phyloP scores from a whole-genome alignment of 35 echinoderm and acorn worm species.

The Eucidaris tribuloides region DNA sequence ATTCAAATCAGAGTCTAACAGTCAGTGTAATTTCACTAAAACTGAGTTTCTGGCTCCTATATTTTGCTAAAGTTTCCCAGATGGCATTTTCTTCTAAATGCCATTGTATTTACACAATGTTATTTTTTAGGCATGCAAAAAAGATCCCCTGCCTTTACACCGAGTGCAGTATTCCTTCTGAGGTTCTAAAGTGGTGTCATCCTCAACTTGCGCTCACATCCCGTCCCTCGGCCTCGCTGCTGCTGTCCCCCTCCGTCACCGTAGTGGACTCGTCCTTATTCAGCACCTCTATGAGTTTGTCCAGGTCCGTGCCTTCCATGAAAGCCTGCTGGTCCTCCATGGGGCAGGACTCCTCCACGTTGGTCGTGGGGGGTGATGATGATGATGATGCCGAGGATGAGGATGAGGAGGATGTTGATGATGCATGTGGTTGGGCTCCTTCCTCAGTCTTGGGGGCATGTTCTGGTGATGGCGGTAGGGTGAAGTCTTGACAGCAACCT shows the following conservation, averaged over 20 bases:
- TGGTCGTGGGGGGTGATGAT: background rate
- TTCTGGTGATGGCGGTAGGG: background rate
- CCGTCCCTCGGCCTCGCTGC: conserved; percentile 18
- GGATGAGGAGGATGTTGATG: background rate
- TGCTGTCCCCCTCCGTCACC: background rate
- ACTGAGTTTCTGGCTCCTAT: too few species aligned
- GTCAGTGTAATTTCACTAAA: too few species aligned
- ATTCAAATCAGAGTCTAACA: too few species aligned
- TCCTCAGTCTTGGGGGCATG: background rate
- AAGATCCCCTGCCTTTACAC: too few species aligned
- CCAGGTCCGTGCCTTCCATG: conserved; percentile 19
- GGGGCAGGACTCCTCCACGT: background rate
- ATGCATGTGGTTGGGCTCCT: too few species aligned
- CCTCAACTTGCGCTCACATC: too few species aligned
- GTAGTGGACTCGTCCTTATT: background rate
- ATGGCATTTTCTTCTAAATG: too few species aligned
- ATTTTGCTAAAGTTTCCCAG: too few species aligned
- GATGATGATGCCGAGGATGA: background rate
- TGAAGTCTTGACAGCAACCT: conserved; percentile 14
- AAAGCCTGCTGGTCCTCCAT: conserved; percentile 1
- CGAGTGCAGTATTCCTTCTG: too few species aligned
- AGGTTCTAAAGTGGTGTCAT: too few species aligned
- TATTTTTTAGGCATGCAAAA: too few species aligned
- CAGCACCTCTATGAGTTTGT: background rate
- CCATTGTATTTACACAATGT: too few species aligned